Evolutionary conservation across 1,140 invertebrate species (phyloP), one percentile per base, ranked within the genome.

Genomic region (Trialeurodes vaporariorum): DNA sequence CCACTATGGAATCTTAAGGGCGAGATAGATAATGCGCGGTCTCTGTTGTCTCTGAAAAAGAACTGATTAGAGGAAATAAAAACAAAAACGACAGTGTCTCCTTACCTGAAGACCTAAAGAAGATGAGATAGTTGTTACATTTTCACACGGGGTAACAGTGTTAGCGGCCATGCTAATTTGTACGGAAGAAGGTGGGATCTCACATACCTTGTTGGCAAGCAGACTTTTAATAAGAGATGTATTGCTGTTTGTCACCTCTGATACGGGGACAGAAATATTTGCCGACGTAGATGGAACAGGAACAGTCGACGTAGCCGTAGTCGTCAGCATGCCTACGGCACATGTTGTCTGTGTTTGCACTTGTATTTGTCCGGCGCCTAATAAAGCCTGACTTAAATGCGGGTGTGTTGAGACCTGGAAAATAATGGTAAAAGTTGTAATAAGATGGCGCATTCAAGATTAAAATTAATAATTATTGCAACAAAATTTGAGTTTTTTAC

Each of bases 151-250:
- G 34, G 34, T 49, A 49, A 49, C 5, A 59, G 67, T 49, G 59
- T 40, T 27, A 9, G 0, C 24, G 59, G 49, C 2, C 67, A 68
- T 69, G 64, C 63, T 68, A 68, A 68, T 60, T 68, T 65, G 64
- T 40, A 65, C 64, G n/a, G 67, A 65, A 25, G 64, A 63, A 61
- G 67, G 61, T 65, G 67, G 67, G 13, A 70, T 63, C 49, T 70
- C 69, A 63, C 87, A 80, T 82, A 93, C 87, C 83, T 93, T 93
- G 78, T 86, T 92, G 70, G 90, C 91, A 78, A 93, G 79, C 66
- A 93, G 82, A 80, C 86, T 91, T 81, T 93, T 92, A 75, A 93
- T 92, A 72, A 92, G 82, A 67, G 88, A 89, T 73, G 84, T 84
- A 64, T 79, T 73, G 64, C 72, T 75, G 70, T 60, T 67, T 49